Conservation (phyloP, 2,113 vertebrate species). For the Bufo bufo region DNA sequence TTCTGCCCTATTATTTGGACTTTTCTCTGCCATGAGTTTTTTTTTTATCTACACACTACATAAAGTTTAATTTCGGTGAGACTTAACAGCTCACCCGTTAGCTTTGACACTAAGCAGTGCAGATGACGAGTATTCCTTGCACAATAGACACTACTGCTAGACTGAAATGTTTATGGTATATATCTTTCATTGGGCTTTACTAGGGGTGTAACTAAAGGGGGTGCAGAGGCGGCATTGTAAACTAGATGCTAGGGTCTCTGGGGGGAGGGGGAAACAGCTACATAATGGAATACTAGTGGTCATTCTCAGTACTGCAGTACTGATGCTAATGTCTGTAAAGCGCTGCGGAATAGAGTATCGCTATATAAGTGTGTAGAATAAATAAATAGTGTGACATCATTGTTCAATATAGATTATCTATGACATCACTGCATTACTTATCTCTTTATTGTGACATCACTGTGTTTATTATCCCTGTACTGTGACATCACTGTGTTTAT, state of each 20-base stretch:
- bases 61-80: slow-evolving; percentile 1
- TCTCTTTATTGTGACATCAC: neutral
- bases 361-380: no score
- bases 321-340: no score
- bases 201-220: neutral
- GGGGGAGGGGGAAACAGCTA: neutral
- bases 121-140: neutral
- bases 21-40: neutral
- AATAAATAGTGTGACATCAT: no score
- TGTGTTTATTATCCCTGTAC: neutral
- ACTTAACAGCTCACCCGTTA: slow-evolving; percentile 15
- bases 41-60: slow-evolving; percentile 13
- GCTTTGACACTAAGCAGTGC: slow-evolving; percentile 25
- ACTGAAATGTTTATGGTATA: no score
- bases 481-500: neutral
- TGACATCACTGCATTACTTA: neutral
- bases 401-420: neutral
- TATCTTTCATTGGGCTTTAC: neutral
- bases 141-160: neutral
- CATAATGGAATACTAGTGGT: neutral
- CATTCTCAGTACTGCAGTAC: neutral
- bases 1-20: neutral
- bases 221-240: neutral
- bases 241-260: neutral
- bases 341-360: no score